Base-by-base conservation (phyloP, 2,797 vertebrate species). In the Pterois miles region DNA sequence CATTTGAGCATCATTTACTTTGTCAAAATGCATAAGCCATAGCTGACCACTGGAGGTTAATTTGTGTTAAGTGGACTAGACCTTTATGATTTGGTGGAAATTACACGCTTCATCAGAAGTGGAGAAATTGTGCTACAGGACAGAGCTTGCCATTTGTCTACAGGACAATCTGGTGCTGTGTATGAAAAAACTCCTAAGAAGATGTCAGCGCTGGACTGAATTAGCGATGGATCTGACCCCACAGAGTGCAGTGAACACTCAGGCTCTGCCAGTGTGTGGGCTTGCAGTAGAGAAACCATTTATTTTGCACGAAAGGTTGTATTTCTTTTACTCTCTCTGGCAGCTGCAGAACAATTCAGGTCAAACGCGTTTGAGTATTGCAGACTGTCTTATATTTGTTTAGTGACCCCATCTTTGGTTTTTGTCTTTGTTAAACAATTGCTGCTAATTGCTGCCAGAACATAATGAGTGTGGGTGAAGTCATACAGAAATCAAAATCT, bases 171-270 rank as follows among this genome's bases (percentile, higher is more conserved):
- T n/a, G 18, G 52, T 65, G 14, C 33, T 46, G 3, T 36, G 52
- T 52, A 29, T 62, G 33, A 57, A 73, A 70, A 64, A 59, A 67
- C 58, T 34, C 68, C 63, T 58, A 46, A 76, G 20, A 79, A 64
- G 62, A 79, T 60, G 76, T 77, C 63, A 75, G 48, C 18, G 22
- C 53, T 78, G 59, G 48, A 58, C 33, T 65, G 18, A 77, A 71
- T 77, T 71, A 58, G 57, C 67, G 54, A 78, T 66, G 78, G 54
- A 70, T 59, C 74, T 76, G 50, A 81, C 71, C 53, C 36, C 33
- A 65, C 63, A 53, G 31, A 72, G 25, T 53, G 62, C 76, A 67
- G 25, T 20, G 59, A 67, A 57, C 64, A 34, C 25, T 54, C 10
- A 6, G 18, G 29, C 69, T 31, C 50, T 53, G 58, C 59, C 68